A percentile compares a stretch with the other conserved stretches of the same genome.
Evolutionary conservation across 1,140 invertebrate species (phyloP).

Genomic region (Drosophila pruinosa): DNA sequence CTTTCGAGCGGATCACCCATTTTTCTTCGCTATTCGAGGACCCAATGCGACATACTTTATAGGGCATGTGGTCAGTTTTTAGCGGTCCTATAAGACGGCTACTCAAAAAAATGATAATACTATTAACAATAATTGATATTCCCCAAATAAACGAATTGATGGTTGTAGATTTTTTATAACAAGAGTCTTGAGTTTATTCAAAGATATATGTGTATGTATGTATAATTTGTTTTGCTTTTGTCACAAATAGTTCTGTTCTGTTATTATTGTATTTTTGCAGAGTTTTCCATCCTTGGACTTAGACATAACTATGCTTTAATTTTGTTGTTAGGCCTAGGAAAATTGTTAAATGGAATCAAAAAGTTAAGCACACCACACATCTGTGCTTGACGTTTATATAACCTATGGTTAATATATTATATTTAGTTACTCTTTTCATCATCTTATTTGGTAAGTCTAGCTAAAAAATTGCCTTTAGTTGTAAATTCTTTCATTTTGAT

Average conservation of each 20-base stretch:
- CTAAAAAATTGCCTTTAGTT: constrained; percentile 69
- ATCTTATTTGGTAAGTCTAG: constrained; percentile 64
- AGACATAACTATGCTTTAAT: constrained; percentile 30
- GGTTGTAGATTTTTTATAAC: constrained; percentile 66
- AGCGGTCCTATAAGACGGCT: neutral
- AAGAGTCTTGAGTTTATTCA: constrained; percentile 80
- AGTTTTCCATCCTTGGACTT: constrained; percentile 13
- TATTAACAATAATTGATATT: constrained; percentile 14
- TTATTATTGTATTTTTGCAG: constrained; percentile 73
- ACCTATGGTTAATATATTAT: constrained; percentile 46
- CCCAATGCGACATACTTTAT: constrained; percentile 66
- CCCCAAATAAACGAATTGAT: neutral
- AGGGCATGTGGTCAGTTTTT: constrained; percentile 71
- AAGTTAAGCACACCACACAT: constrained; percentile 39
- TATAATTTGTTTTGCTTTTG: constrained; percentile 64
- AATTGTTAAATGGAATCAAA: constrained; percentile 76
- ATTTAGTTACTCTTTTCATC: constrained; percentile 27
- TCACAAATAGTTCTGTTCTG: constrained; percentile 73
- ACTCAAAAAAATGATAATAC: neutral
- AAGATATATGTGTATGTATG: constrained; percentile 68
- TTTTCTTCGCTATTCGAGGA: constrained; percentile 77
- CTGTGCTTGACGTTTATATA: constrained; percentile 30
- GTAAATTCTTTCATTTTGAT: constrained; percentile 70
- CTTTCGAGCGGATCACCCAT: constrained; percentile 80
- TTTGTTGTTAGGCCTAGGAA: constrained; percentile 59